A percentile compares a stretch with the other conserved stretches of the same genome.
These are phyloP conservation scores for Arctocebus calabarensis DNA, from an alignment of 2,797 vertebrate species.

Conservation along the genomic window DNA sequence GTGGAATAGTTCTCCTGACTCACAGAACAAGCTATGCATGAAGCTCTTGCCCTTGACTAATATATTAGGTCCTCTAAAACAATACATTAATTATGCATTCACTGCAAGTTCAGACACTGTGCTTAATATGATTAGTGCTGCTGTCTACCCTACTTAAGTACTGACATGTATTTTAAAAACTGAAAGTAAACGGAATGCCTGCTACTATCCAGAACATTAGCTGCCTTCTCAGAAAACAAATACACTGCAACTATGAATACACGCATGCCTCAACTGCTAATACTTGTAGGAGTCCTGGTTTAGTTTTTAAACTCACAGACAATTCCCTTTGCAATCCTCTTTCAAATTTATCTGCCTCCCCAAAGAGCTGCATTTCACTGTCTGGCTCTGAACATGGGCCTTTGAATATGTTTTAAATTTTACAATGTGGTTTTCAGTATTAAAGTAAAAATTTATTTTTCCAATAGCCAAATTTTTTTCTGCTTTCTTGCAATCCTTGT, in stretches of 20 bases:
- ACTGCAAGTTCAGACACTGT: constrained; percentile 74
- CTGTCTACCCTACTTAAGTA: constrained; percentile 84
- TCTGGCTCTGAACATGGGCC: constrained; percentile 27
- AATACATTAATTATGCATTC: constrained; percentile 86
- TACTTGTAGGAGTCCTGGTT: background rate
- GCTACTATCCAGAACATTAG: constrained; percentile 83
- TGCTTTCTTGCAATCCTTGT: background rate
- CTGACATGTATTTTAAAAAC: constrained; percentile 78
- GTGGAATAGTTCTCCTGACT: background rate
- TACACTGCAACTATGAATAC: constrained; percentile 75
- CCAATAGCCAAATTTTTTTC: background rate
- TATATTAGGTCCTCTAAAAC: constrained; percentile 82
- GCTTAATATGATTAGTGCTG: constrained; percentile 89
- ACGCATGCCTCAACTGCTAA: constrained; percentile 43
- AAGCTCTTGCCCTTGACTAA: constrained; percentile 76
- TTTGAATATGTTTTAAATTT: constrained; percentile 57
- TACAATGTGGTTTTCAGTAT: constrained; percentile 59
- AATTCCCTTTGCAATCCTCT: background rate
- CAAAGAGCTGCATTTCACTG: constrained; percentile 31
- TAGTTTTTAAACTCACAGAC: background rate
- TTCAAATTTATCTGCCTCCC: constrained; percentile 25
- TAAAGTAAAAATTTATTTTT: constrained; percentile 51
- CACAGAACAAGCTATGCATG: constrained; percentile 13
- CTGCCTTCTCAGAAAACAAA: constrained; percentile 74
- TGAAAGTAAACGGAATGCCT: constrained; percentile 75